phyloP scores from a whole-genome alignment of 1,140 invertebrate genomes.

The Centruroides sculpturatus region DNA sequence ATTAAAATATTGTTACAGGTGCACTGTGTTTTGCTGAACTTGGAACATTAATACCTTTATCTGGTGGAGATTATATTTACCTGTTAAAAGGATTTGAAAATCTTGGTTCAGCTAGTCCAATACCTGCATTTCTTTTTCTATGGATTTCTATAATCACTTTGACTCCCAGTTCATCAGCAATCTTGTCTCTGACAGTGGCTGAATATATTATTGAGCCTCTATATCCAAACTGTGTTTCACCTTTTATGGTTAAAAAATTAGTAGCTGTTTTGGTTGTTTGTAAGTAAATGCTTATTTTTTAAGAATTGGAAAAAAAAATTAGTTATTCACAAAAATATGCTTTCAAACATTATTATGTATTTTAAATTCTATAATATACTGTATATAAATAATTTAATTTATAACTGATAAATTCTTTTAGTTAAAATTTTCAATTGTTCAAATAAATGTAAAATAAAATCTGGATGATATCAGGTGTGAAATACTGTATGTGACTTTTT shows the following conservation, averaged over 20 bases:
- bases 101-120: constrained; percentile 40
- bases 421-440: too few species aligned
- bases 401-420: too few species aligned
- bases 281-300: constrained; percentile 6
- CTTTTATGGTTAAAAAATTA: constrained; percentile 43
- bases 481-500: too few species aligned
- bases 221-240: constrained; percentile 55
- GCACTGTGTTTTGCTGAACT: constrained; percentile 69
- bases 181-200: constrained; percentile 45
- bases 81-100: constrained; percentile 24
- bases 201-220: constrained; percentile 62
- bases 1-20: constrained; percentile 17
- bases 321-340: too few species aligned
- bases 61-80: constrained; percentile 69
- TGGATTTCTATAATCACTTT: constrained; percentile 65
- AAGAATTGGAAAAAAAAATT: too few species aligned
- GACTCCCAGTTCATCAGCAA: constrained; percentile 54
- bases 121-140: constrained; percentile 60
- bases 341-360: too few species aligned
- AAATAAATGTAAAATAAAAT: too few species aligned
- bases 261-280: constrained; percentile 38
- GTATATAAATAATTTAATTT: too few species aligned
- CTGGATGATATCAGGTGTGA: too few species aligned
- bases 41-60: constrained; percentile 43
- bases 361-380: too few species aligned